Base-by-base conservation (phyloP, 2,888 invertebrate species). In the Andrena trimmerana region DNA sequence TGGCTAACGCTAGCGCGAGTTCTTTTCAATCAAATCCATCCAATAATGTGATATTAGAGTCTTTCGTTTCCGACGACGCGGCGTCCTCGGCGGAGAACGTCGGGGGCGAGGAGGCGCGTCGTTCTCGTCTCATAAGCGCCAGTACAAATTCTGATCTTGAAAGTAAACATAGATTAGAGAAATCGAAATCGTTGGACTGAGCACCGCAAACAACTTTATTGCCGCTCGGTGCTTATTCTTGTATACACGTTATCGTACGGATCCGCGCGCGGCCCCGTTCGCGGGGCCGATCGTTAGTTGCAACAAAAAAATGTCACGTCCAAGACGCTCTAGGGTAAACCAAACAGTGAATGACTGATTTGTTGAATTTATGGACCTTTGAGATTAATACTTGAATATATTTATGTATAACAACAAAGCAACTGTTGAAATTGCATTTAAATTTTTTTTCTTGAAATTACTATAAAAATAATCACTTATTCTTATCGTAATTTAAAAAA, bases 1-100 rank as follows among this genome's bases (percentile, higher is more conserved):
- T 59, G 42, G 70, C 31, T 7, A 65, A 71, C 31, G 78, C 73
- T 63, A 66, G 60, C 31, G 72, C 65, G 8, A 78, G 70, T 80
- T 80, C 86, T 63, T 85, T 75, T 81, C 89, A 92, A 91, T 91
- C 91, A 85, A 94, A 92, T 94, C 94, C 94, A 93, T 94, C 94
- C 94, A 94, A 91, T 87, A 93, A 93, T 94, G 94, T 94, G 94
- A 94, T 94, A 94, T 92, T 92, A 92, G 91, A 90, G 84, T 90
- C 92, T 86, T 90, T 90, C 89, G 92, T 88, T 91, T 90, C 87
- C 72, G 86, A 86, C 72, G 87, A 86, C 80, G 84, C 86, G 86
- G 85, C 87, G 85, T 81, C 81, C 54, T 70, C 89, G 77, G 73
- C 81, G 71, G 87, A 77, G 86, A 90, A 83, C 70, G 83, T 74